These are phyloP conservation scores for Eulimnadia texana DNA, from an alignment of 1,140 invertebrate species.

Conservation along the genomic window DNA sequence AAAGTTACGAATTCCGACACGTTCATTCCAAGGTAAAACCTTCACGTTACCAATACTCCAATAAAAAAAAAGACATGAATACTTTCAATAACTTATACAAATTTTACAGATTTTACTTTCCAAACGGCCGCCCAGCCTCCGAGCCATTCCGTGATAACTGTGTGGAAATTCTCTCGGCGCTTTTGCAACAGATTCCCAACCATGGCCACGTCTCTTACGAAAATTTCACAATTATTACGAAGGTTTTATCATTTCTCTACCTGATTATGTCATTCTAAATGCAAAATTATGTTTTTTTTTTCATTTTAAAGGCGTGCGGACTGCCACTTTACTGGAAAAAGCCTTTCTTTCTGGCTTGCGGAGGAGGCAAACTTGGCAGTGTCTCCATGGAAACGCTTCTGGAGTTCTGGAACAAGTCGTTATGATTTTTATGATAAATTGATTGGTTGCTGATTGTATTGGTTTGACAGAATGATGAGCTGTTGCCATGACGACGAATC, in stretches of 20 bases:
- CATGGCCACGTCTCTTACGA: conserved; percentile 37
- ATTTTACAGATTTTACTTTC: conserved; percentile 65
- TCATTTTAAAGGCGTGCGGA: conserved; percentile 12
- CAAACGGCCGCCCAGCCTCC: conserved; percentile 60
- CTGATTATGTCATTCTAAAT: background rate
- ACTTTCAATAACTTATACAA: background rate
- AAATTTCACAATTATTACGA: conserved; percentile 42
- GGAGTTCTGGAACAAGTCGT: conserved; percentile 79
- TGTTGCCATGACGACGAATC: conserved; percentile 76
- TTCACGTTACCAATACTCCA: background rate
- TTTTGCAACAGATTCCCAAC: conserved; percentile 54
- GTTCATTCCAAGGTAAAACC: background rate
- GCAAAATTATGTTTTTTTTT: background rate
- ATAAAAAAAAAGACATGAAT: no score
- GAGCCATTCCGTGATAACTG: conserved; percentile 51
- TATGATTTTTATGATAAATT: background rate
- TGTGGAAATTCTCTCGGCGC: conserved; percentile 52
- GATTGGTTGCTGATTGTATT: background rate
- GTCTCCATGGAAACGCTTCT: conserved; percentile 65
- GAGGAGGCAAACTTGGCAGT: conserved; percentile 50
- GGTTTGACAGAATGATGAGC: conserved; percentile 43
- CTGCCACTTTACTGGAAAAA: conserved; percentile 85
- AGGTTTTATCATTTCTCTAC: conserved; percentile 30
- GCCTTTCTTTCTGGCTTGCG: conserved; percentile 71
- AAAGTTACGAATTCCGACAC: background rate